Conservation (phyloP, 2,888 invertebrate genomes). For the Macrosiphum euphorbiae region DNA sequence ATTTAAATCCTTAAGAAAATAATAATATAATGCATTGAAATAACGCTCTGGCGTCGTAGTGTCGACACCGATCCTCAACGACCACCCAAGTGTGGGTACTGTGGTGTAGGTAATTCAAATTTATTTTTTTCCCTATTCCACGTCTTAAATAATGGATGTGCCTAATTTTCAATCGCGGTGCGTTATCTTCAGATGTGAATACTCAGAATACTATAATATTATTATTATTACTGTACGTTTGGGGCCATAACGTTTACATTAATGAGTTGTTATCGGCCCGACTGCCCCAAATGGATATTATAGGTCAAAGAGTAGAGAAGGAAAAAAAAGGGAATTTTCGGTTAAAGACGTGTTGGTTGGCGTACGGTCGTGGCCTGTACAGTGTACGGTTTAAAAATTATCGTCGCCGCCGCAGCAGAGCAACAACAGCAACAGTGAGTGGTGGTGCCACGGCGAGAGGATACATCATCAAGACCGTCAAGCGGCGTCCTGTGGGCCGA, state of each 20-base stretch:
- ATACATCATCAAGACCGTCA: conserved; percentile 24
- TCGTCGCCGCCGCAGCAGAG: not conserved
- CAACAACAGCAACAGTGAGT: conserved; percentile 20
- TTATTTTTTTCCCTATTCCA: not conserved
- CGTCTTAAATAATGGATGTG: not conserved
- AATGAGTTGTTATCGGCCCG: not conserved
- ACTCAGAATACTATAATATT: not conserved
- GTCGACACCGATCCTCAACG: not conserved
- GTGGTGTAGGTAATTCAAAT: not conserved
- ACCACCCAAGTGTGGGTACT: conserved; percentile 33
- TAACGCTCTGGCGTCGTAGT: not conserved
- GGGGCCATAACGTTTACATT: not conserved
- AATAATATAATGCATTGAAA: not conserved
- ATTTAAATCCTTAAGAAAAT: not conserved
- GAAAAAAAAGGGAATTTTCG: conserved; percentile 16
- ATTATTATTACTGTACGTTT: not conserved
- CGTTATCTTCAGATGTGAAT: not conserved
- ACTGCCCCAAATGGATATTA: not conserved
- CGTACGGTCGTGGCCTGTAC: not conserved
- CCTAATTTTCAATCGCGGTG: not conserved
- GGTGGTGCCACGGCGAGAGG: not conserved
- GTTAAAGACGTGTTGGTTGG: not conserved
- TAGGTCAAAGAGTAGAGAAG: not conserved
- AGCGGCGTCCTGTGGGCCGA: conserved; percentile 25
- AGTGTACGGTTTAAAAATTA: conserved; percentile 29